These are phyloP conservation scores for Nemotelus pantherinus DNA, from an alignment of 2,888 invertebrate genomes.

Conservation along the genomic window DNA sequence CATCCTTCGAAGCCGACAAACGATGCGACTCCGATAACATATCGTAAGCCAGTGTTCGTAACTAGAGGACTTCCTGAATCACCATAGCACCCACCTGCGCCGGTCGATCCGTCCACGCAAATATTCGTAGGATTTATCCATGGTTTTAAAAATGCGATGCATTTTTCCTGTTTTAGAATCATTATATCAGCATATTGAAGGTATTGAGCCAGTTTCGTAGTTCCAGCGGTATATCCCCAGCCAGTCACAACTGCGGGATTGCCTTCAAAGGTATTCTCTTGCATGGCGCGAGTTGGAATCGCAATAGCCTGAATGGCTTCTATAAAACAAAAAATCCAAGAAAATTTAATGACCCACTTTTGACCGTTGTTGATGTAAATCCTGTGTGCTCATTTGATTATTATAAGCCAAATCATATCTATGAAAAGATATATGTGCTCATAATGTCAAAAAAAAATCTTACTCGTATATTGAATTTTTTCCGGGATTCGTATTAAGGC, in stretches of 20 bases:
- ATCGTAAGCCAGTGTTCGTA: not conserved
- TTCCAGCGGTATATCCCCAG: constrained; percentile 21
- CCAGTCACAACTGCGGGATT: constrained; percentile 16
- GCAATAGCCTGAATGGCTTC: constrained; percentile 5
- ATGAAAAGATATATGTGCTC: no score
- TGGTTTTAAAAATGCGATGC: not conserved
- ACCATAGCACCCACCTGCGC: constrained; percentile 32
- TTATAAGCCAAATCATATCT: no score
- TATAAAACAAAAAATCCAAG: constrained; percentile 4
- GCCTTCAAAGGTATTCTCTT: not conserved
- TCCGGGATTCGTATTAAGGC: constrained; percentile 43
- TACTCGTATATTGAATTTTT: constrained; percentile 40
- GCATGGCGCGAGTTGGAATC: constrained; percentile 1
- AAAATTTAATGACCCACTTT: not conserved
- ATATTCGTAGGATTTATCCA: constrained; percentile 16
- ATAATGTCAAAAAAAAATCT: not conserved
- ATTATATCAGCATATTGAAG: constrained; percentile 13
- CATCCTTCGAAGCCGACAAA: constrained; percentile 37
- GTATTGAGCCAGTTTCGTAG: not conserved
- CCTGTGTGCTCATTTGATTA: no score
- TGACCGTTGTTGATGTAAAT: no score
- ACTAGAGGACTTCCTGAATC: constrained; percentile 45
- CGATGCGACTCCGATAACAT: constrained; percentile 39
- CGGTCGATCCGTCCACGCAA: constrained; percentile 31
- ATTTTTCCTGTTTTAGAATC: not conserved